Evolutionary conservation across 1,140 invertebrate species (phyloP), one percentile per base, ranked within the genome.

Genomic region (Drosophila pseudoobscura): DNA sequence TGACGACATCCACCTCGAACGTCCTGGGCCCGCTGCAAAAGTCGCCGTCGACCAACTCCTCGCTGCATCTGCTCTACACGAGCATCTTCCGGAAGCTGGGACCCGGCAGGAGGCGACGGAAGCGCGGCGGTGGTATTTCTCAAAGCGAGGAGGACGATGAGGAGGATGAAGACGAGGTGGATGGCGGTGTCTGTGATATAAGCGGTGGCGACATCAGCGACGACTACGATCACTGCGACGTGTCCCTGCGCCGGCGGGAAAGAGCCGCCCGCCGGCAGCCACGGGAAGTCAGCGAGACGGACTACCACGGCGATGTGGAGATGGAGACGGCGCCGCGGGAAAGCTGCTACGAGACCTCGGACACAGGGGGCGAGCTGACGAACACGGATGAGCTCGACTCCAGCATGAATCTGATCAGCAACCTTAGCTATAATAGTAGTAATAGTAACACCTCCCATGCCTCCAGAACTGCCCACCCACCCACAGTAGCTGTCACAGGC

Each of bases 341-440:
- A 35, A 88, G 89, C 66, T 90, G 84, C 74, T 91, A 89, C 64
- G 89, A 91, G 64, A 91, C 89, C 9, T 91, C 90, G 44, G 89
- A 91, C 69, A 91, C 90, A 31, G 85, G 89, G 13, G 90, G 85
- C 20, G 85, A 91, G 22, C 58, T 91, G 13, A 91, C 90, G 56
- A 89, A 89, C 43, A 90, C 87, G n/a, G 89, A 91, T 20, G 87
- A 90, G 15, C 79, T 89, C 44, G 83, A 91, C 74, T 91, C 89
- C 24, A 91, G 90, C 59, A 75, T 89, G 65, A 91, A 91, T 66
- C 71, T 91, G 50, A 89, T 90, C 50, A 91, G 89, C 84, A 91
- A 91, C 72, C 80, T 91, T 79, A 91, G 89, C 87, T 91, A 79
- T 91, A 91, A 91, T 89, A 91, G 89, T 90, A 91, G 89, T 90